Evolutionary conservation across 2,113 vertebrate genomes (phyloP).

Genomic region (Motacilla tschutschensis): DNA sequence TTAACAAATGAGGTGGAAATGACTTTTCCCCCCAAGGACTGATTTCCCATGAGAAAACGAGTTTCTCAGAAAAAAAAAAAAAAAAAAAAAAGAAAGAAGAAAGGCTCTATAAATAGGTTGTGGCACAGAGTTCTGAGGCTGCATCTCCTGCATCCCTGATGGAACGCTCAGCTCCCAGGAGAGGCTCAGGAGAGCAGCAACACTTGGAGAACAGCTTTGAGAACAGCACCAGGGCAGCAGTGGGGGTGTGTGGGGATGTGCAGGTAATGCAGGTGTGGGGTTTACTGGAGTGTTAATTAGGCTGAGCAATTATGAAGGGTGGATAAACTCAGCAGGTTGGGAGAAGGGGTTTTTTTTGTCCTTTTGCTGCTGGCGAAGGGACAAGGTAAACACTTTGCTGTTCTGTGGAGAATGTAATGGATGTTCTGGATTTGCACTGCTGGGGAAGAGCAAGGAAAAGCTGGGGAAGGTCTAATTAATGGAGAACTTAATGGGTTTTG

Average conservation of each 20-base stretch:
- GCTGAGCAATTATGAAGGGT: background rate
- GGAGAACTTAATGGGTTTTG: background rate
- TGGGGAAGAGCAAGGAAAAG: background rate
- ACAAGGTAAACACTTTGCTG: background rate
- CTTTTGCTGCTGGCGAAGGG: background rate
- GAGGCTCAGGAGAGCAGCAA: background rate
- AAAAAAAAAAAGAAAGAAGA: background rate
- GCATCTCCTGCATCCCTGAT: background rate
- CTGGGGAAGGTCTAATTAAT: background rate
- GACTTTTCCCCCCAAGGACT: conserved; percentile 42
- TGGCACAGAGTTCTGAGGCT: conserved; percentile 3
- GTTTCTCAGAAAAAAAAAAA: conserved; percentile 13
- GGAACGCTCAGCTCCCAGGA: background rate
- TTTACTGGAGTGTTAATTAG: conserved; percentile 19
- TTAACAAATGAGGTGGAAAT: conserved; percentile 61
- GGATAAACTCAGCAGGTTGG: background rate
- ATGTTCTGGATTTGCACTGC: background rate
- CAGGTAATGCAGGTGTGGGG: background rate
- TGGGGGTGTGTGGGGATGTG: background rate
- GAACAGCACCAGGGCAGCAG: background rate
- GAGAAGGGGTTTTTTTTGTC: background rate
- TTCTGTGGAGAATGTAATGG: background rate
- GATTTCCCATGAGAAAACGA: conserved; percentile 41
- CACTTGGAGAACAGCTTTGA: background rate
- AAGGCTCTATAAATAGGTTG: conserved; percentile 30